Evolutionary conservation across 2,888 invertebrate species (phyloP).

Genomic region (Colostygia pectinataria): DNA sequence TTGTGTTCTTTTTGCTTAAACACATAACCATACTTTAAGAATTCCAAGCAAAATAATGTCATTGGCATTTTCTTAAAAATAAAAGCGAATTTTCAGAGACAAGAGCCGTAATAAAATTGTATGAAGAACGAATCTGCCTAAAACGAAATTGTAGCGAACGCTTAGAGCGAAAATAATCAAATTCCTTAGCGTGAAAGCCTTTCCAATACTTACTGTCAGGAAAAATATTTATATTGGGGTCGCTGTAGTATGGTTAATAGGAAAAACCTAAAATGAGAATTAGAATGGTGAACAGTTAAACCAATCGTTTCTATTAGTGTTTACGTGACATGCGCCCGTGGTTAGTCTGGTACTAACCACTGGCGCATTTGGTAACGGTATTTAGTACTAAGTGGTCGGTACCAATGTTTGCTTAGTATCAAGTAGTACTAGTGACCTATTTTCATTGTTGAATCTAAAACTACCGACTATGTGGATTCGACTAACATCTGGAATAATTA

Average conservation of each 20-base stretch:
- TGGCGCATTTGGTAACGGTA: too few relatives aligned
- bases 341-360: too few relatives aligned
- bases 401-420: too few relatives aligned
- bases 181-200: constrained; percentile 48
- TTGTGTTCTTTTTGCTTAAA: too few relatives aligned
- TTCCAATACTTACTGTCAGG: constrained; percentile 50
- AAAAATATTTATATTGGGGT: constrained; percentile 55
- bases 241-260: constrained; percentile 48
- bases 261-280: constrained; percentile 46
- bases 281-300: constrained; percentile 20
- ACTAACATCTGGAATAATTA: too few relatives aligned
- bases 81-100: constrained; percentile 31
- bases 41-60: constrained; percentile 22
- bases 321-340: too few relatives aligned
- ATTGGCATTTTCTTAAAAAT: constrained; percentile 26
- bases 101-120: constrained; percentile 41
- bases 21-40: constrained; percentile 8
- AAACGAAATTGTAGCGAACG: constrained; percentile 46
- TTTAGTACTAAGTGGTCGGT: too few relatives aligned
- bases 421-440: too few relatives aligned
- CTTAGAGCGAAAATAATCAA: constrained; percentile 49
- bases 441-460: too few relatives aligned
- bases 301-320: background rate
- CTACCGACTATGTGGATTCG: too few relatives aligned
- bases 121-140: constrained; percentile 40